These are phyloP conservation scores for Gorsachius goisagi DNA, from an alignment of 2,113 vertebrate species.

Conservation along the genomic window DNA sequence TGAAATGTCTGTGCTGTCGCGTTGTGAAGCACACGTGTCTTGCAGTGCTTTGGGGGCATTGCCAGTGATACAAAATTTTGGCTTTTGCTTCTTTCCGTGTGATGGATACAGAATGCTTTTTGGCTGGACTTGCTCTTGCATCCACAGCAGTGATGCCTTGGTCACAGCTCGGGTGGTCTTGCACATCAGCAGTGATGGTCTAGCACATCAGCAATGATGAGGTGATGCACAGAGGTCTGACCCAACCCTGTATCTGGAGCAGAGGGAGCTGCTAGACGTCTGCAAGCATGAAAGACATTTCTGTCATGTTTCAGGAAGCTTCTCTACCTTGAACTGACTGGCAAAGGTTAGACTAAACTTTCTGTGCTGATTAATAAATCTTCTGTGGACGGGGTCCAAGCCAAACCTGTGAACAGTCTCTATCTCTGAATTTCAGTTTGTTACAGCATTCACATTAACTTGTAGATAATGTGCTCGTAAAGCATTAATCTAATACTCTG, in stretches of 20 bases:
- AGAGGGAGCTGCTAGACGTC: neutral
- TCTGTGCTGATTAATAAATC: slow-evolving; percentile 7
- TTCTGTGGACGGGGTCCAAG: slow-evolving; percentile 4
- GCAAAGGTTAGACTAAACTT: slow-evolving; percentile 7
- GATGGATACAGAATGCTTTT: neutral
- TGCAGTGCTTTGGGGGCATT: neutral
- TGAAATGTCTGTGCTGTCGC: accelerated
- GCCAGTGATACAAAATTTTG: neutral
- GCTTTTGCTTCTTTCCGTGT: neutral
- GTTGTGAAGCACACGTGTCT: neutral
- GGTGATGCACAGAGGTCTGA: neutral
- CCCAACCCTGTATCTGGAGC: neutral
- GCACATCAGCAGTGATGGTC: neutral
- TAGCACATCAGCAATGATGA: neutral
- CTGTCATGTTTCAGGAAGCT: neutral
- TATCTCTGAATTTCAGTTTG: slow-evolving; percentile 54
- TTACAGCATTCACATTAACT: slow-evolving; percentile 19
- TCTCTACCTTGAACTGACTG: slow-evolving; percentile 5
- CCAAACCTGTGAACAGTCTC: slow-evolving; percentile 6
- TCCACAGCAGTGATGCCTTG: accelerated
- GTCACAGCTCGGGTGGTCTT: accelerated
- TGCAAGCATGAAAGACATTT: neutral
- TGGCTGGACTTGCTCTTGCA: neutral
- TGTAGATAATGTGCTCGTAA: slow-evolving; percentile 22
- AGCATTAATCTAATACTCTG: slow-evolving; percentile 43